phyloP scores from a whole-genome alignment of 2,888 invertebrate species.

The Folsomia manolachei region DNA sequence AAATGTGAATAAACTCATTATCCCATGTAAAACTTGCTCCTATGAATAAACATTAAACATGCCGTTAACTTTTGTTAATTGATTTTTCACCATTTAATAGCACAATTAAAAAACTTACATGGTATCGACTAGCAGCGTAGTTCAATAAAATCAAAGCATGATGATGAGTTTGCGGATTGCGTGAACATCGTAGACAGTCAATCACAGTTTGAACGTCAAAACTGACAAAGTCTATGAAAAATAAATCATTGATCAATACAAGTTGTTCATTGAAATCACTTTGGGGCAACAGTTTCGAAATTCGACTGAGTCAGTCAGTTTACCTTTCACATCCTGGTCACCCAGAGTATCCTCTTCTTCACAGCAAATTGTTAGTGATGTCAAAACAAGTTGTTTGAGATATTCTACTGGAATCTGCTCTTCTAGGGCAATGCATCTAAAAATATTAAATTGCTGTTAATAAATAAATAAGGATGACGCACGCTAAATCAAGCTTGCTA shows the following conservation, averaged over 20 bases:
- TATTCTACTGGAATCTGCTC: conserved; percentile 81
- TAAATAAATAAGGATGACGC: not conserved
- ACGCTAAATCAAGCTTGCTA: not conserved
- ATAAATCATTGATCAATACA: too few relatives aligned
- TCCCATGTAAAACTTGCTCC: conserved; percentile 81
- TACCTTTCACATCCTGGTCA: conserved; percentile 57
- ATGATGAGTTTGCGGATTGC: conserved; percentile 93
- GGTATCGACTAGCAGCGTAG: conserved; percentile 72
- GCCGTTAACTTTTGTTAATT: too few relatives aligned
- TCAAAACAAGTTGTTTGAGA: conserved; percentile 78
- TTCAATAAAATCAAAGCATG: conserved; percentile 83
- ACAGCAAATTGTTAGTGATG: conserved; percentile 70
- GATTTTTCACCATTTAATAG: not conserved
- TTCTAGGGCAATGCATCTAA: conserved; percentile 70
- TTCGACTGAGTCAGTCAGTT: too few relatives aligned
- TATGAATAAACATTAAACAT: conserved; percentile 44
- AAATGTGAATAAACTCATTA: conserved; percentile 96
- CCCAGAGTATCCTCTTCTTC: conserved; percentile 55
- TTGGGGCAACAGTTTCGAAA: too few relatives aligned
- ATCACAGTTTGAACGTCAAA: conserved; percentile 75
- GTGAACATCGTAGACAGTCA: conserved; percentile 82
- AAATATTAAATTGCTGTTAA: not conserved
- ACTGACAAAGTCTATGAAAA: conserved; percentile 40
- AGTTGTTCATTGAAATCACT: not conserved
- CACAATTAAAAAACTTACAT: conserved; percentile 55